A percentile compares a stretch with the other conserved stretches of the same genome.
These are phyloP conservation scores for Trissonchulus sp. DNA, from an alignment of 2,888 invertebrate species.

Conservation along the genomic window DNA sequence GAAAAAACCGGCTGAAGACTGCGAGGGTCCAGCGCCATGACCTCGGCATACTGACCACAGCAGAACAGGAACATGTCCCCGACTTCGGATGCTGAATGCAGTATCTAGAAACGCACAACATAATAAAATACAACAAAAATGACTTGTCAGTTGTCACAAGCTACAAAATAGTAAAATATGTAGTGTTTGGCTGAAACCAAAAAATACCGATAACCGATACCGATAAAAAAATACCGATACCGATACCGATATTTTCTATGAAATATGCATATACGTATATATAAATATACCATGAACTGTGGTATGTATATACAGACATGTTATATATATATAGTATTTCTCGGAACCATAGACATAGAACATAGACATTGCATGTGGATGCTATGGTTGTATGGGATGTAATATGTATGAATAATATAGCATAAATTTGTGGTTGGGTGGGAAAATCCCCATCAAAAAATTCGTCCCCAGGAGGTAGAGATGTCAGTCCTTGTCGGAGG, in stretches of 20 bases:
- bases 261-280: conserved; percentile 21
- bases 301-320: too few relatives aligned
- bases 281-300: conserved; percentile 21
- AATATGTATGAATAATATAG: too few relatives aligned
- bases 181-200: too few relatives aligned
- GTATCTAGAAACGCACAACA: conserved; percentile 20
- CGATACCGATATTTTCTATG: conserved; percentile 15
- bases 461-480: too few relatives aligned
- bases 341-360: too few relatives aligned
- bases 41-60: conserved; percentile 95
- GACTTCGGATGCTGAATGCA: conserved; percentile 12
- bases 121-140: neutral
- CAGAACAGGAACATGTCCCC: conserved; percentile 66
- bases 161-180: too few relatives aligned
- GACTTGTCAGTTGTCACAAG: neutral
- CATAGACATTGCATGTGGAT: too few relatives aligned
- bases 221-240: conserved; percentile 32
- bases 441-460: too few relatives aligned
- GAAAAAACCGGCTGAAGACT: conserved; percentile 83
- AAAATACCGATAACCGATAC: too few relatives aligned
- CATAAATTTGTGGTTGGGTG: too few relatives aligned
- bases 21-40: conserved; percentile 91
- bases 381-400: too few relatives aligned
- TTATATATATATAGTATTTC: conserved; percentile 44
- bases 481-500: too few relatives aligned